Conservation (phyloP, 2,113 vertebrate species). For the Hippopotamus amphibius region DNA sequence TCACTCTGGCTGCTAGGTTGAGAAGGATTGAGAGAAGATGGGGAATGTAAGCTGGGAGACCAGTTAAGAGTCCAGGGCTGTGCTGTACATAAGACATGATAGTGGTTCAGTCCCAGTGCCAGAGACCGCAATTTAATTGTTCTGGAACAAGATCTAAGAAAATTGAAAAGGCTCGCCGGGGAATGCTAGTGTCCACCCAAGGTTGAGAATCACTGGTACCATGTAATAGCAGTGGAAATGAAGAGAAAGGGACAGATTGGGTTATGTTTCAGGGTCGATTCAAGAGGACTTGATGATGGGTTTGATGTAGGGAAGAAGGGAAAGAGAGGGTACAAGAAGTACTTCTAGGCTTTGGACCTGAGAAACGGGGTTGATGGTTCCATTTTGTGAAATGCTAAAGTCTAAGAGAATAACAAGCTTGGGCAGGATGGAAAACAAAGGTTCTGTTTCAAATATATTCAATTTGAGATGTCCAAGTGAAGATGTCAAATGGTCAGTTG, state of each 20-base stretch:
- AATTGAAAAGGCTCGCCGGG: background rate
- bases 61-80: background rate
- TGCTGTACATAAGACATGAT: background rate
- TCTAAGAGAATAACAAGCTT: background rate
- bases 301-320: background rate
- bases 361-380: background rate
- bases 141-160: background rate
- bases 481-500: background rate
- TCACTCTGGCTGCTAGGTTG: background rate
- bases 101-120: no score
- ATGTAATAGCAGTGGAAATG: background rate
- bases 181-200: background rate
- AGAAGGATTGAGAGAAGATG: background rate
- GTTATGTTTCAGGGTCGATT: background rate
- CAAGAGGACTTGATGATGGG: background rate
- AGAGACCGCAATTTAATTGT: background rate
- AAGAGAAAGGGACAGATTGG: background rate
- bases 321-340: background rate
- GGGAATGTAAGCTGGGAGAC: background rate
- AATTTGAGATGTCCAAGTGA: background rate
- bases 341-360: background rate
- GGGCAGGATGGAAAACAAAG: background rate
- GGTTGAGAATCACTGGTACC: no score
- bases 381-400: background rate
- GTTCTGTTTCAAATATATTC: background rate